phyloP scores from a whole-genome alignment of 1,140 invertebrate genomes.

The Cotesia typhae region DNA sequence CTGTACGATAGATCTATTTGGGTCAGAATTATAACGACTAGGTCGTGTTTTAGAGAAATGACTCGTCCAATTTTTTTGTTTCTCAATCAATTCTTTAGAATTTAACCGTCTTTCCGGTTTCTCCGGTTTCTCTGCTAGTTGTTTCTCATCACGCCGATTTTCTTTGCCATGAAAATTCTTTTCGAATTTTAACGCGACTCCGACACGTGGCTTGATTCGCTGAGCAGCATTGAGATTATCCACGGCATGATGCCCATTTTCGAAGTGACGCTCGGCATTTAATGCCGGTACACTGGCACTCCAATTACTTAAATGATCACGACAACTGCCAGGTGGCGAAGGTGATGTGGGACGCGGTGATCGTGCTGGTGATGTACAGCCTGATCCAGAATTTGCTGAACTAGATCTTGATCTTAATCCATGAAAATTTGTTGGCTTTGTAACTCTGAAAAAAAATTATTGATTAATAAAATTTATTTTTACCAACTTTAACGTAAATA shows the following conservation, averaged over 20 bases:
- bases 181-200: slow-evolving; percentile 46
- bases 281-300: slow-evolving; percentile 61
- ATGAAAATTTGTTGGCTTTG: slow-evolving; percentile 58
- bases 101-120: slow-evolving; percentile 85
- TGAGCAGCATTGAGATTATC: slow-evolving; percentile 42
- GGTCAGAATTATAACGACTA: slow-evolving; percentile 72
- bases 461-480: not conserved
- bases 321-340: slow-evolving; percentile 59
- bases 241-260: slow-evolving; percentile 54
- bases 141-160: slow-evolving; percentile 69
- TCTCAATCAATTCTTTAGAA: slow-evolving; percentile 85
- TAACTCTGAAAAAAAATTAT: slow-evolving; percentile 41
- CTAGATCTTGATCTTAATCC: slow-evolving; percentile 68
- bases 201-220: slow-evolving; percentile 44
- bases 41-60: slow-evolving; percentile 83
- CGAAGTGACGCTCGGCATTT: slow-evolving; percentile 61
- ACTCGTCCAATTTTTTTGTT: slow-evolving; percentile 89
- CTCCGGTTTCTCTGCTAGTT: slow-evolving; percentile 69
- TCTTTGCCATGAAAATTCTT: slow-evolving; percentile 53
- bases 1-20: slow-evolving; percentile 66
- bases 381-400: slow-evolving; percentile 69
- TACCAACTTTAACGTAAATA: too few relatives aligned
- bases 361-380: slow-evolving; percentile 66
- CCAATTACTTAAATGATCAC: slow-evolving; percentile 58
- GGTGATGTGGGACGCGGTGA: slow-evolving; percentile 60